Base-by-base conservation (phyloP, 2,888 invertebrate genomes). In the Dione vanillae region DNA sequence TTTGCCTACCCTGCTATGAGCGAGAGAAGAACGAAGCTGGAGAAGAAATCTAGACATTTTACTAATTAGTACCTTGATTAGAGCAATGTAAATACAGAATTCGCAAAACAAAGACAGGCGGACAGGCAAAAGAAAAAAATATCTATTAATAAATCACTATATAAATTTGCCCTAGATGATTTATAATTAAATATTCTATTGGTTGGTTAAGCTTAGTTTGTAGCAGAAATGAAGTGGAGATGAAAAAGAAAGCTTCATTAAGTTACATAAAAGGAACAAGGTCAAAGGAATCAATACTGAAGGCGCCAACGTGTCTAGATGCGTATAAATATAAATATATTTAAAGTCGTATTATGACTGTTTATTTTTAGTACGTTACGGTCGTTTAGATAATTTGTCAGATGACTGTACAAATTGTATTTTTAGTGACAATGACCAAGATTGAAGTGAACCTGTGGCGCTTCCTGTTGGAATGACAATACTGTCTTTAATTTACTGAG, bases 211-310 rank as follows among this genome's bases (percentile, higher is more conserved):
- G 10, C 45, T 40, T 14, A 19, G 37, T 49, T 6, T 14, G 12
- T 3, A 3, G 3, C 10, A 14, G 1, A 47, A 11, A 43, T 51
- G 2, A 61, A 61, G n/a, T 14, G 35, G 20, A 67, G 40, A 69
- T 66, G 65, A 66, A 45, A 66, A 67, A 47, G 67, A 71, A 69
- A 68, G 62, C 66, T 65, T 64, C 64, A 67, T 65, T 65, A 58
- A 77, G 80, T 88, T 87, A 88, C 82, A 81, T 84, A 88, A 89
- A 77, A 68, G 68, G 65, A 70, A 72, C 87, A 90, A 91, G 90
- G 90, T 87, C 86, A 83, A 74, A 74, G 69, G 80, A 86, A 91
- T 91, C 91, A 81, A 91, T 91, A 88, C 78, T 61, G 69, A 52
- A 80, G 88, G 78, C 88, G 90, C 87, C 90, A 79, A 79, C 77